Evolutionary conservation across 1,140 invertebrate species (phyloP), one percentile per base, ranked within the genome.

Genomic region (Phymorhynchus buccinoides): DNA sequence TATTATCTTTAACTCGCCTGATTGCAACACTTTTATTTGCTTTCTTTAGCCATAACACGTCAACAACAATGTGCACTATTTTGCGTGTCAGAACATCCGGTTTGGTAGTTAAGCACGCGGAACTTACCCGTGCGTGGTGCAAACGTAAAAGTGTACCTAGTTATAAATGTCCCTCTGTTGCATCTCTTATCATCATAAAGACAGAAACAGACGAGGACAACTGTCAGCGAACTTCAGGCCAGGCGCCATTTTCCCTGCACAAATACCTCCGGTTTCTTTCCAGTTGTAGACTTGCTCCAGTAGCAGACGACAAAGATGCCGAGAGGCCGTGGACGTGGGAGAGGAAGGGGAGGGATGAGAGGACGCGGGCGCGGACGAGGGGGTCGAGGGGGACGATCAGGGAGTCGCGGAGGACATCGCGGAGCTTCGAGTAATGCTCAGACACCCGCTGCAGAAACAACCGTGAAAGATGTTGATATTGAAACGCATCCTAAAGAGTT

Each of bases 401-500:
- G 42, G 14, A 30, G 48, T 12, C 27, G n/a, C 9, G 18, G 30
- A 14, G 41, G 18, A 0, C 30, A 22, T 32, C 14, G 4, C 85
- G 22, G 85, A 82, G 81, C 22, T 44, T 44, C 14, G 56, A 71
- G 73, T 52, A 75, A 83, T 56, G 78, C 39, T 6, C 48, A 80
- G 62, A 9, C 27, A 32, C n/a, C n/a, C n/a, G n/a, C n/a, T n/a
- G 35, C 37, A 35, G 68, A 84, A 79, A 77, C 80, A 52, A 44
- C 9, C 18, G 82, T 77, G 37, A 80, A 87, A 44, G 85, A 88
- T 18, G 37, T 88, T 41, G 84, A 88, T 78, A 86, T 91, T 9
- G 89, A 90, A 27, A 87, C 85, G 16, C 88, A 91, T 68, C 87
- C 91, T 0, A 88, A 89, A 41, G 83, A 68, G 18, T 91, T 88